A percentile compares a stretch with the other conserved stretches of the same genome.
phyloP scores from a whole-genome alignment of 2,888 invertebrate species.

The Cephus runcator region DNA sequence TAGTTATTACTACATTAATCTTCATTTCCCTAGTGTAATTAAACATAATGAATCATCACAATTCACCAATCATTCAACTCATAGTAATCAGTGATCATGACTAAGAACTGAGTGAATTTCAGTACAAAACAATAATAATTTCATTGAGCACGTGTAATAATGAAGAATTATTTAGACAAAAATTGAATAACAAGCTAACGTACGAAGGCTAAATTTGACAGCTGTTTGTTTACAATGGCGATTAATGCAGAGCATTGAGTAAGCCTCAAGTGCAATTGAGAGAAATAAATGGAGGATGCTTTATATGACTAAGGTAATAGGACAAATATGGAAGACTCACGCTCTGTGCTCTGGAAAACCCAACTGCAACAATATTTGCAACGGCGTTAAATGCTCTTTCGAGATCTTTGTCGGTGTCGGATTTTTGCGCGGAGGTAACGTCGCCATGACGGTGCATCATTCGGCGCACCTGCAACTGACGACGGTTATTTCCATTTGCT shows the following conservation, averaged over 20 bases:
- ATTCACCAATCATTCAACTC: background rate
- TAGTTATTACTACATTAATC: background rate
- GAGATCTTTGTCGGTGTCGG: slow-evolving; percentile 78
- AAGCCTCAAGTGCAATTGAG: slow-evolving; percentile 4
- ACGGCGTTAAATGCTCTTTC: slow-evolving; percentile 79
- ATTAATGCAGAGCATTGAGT: background rate
- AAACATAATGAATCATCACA: background rate
- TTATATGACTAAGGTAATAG: slow-evolving; percentile 9
- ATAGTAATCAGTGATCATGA: background rate
- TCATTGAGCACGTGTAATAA: background rate
- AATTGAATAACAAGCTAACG: background rate
- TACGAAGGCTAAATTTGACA: slow-evolving; percentile 33
- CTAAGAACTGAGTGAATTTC: background rate
- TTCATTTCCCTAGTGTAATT: background rate
- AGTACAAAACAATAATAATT: background rate
- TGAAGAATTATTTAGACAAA: background rate
- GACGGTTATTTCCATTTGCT: background rate
- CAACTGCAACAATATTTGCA: slow-evolving; percentile 87
- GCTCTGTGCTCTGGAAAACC: slow-evolving; percentile 89
- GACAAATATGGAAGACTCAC: slow-evolving; percentile 70
- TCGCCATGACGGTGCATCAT: slow-evolving; percentile 71
- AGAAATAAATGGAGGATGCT: slow-evolving; percentile 2
- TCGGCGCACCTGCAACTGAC: slow-evolving; percentile 7
- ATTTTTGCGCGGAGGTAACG: slow-evolving; percentile 81
- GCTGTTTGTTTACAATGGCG: slow-evolving; percentile 49